phyloP scores from a whole-genome alignment of 2,797 vertebrate species.

The Diglossa cyanea region DNA sequence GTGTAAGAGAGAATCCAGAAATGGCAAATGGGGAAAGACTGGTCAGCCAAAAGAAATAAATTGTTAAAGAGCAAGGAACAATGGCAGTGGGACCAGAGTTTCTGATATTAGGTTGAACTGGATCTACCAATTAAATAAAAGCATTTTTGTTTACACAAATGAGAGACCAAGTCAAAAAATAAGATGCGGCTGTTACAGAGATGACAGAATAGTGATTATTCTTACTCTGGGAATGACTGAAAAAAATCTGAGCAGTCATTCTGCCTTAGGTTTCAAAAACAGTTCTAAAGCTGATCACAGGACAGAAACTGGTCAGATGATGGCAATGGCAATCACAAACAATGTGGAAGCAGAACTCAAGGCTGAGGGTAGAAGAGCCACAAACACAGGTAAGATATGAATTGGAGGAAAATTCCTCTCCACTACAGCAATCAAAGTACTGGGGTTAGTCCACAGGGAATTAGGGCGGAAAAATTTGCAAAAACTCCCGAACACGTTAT shows the following conservation, averaged over 20 bases:
- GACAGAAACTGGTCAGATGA: neutral
- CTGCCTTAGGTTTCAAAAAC: neutral
- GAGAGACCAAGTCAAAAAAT: neutral
- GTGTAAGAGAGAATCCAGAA: neutral
- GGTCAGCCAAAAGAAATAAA: neutral
- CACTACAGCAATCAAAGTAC: neutral
- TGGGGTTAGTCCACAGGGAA: neutral
- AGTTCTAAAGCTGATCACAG: neutral
- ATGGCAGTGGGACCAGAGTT: neutral
- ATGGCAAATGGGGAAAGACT: neutral
- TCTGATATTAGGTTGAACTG: neutral
- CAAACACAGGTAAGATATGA: neutral
- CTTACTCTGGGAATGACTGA: neutral
- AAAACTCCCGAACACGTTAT: neutral
- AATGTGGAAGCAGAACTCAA: neutral
- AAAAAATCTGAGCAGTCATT: neutral
- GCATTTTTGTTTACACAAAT: neutral
- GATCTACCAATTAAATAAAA: neutral
- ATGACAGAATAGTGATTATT: neutral
- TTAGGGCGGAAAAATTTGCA: neutral
- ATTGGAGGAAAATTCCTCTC: neutral
- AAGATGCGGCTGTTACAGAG: neutral
- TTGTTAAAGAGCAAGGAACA: neutral
- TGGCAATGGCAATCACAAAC: neutral
- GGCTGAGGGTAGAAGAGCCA: neutral